Percentiles rank a stretch among this genome's conserved stretches.
Evolutionary conservation across 1,140 invertebrate species (phyloP).

Genomic region (Zaprionus camerounensis): DNA sequence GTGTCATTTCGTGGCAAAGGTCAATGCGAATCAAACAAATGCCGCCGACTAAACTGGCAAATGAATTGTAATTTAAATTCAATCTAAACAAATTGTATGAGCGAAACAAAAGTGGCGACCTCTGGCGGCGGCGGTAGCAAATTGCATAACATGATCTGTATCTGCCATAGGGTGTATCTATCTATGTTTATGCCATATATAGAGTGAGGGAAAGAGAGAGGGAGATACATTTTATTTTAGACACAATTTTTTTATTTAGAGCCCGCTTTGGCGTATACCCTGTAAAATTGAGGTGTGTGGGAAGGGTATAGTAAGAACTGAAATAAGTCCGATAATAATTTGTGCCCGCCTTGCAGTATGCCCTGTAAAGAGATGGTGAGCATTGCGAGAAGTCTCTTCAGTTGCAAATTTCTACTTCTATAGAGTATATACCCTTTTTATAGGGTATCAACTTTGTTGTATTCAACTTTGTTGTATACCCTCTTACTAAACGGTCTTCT

Average conservation of each 20-base stretch:
- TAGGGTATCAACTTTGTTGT: neutral
- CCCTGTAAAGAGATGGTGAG: neutral
- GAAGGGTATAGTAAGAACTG: neutral
- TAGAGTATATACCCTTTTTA: too few species aligned
- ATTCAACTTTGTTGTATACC: too few species aligned
- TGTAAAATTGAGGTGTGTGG: neutral
- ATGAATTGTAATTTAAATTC: conserved; percentile 34
- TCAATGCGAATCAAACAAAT: conserved; percentile 22
- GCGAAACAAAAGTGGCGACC: conserved; percentile 31
- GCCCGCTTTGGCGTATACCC: conserved; percentile 1
- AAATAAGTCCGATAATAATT: neutral
- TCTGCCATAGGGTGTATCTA: neutral
- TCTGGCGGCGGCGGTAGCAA: conserved; percentile 29
- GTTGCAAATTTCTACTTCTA: too few species aligned
- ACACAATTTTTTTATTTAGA: conserved; percentile 56
- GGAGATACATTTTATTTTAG: conserved; percentile 19
- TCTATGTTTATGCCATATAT: neutral
- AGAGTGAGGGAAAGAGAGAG: neutral
- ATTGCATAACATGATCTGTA: conserved; percentile 47
- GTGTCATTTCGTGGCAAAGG: conserved; percentile 14
- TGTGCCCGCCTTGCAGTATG: neutral
- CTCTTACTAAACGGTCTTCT: neutral
- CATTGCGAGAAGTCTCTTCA: too few species aligned
- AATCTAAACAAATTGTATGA: conserved; percentile 36
- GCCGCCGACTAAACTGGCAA: conserved; percentile 18